Evolutionary conservation across 2,888 invertebrate genomes (phyloP), one percentile per base, ranked within the genome.

Genomic region (Cephus sareptanus): DNA sequence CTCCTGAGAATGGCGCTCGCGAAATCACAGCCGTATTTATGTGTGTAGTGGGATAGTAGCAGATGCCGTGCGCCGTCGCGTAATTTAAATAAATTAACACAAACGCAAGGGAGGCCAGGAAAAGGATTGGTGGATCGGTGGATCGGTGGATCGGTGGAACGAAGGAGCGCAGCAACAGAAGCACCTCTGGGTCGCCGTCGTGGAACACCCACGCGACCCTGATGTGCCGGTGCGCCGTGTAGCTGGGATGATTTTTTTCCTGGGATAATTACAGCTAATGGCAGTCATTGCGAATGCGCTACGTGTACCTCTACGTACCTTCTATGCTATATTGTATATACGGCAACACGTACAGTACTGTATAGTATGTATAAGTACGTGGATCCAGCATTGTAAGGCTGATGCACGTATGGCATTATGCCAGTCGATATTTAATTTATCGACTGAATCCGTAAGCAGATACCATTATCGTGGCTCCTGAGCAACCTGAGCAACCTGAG

Each of bases 31-130:
- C 15, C 40, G 40, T 40, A 1, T 0, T 6, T 1, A 1, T 15
- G 4, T 1, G 13, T 15, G 4, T 4, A 15, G 15, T 1, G 40
- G 40, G 40, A 15, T 6, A 40, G 40, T 6, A 40, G 40, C 15
- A 40, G 15, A 40, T 40, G 15, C 40, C 40, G 6, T 40, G 40
- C 15, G 40, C 15, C 40, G 40, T 40, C 15, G 70, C 33, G 87
- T 86, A 89, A 88, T 89, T 89, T 88, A 87, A 89, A 89, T 88
- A 89, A 89, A 89, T 89, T 89, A 89, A 89, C 87, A 85, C 83
- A 84, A 83, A 84, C 82, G 70, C 70, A 81, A 76, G 81, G 70
- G 33, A 33, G 70, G 33, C 3, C 30, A 30, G 70, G 70, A 12
- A 70, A 30, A 31, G 33, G 70, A 70, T 33, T 12, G 70, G 70